Evolutionary conservation across 2,797 vertebrate species (phyloP), one percentile per base, ranked within the genome.

Genomic region (Catostomus latipinnis): DNA sequence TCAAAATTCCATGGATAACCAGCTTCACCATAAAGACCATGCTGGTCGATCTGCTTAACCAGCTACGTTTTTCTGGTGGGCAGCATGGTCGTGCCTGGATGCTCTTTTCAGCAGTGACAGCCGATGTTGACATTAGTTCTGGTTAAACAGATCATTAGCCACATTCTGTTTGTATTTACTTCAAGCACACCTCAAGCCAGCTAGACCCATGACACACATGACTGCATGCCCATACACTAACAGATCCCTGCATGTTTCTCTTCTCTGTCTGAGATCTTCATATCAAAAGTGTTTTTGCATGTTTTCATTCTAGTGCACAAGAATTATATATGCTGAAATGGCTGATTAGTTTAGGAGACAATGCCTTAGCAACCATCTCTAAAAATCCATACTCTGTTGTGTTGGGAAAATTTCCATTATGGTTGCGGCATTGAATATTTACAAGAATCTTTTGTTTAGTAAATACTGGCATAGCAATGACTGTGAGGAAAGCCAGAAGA

Each of bases 141-240:
- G 13, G 68, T 67, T 82, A 8, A 62, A 62, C n/a, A 11, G 22
- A 63, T 75, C 71, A 69, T 79, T 81, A 75, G 57, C 45, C 60
- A 2, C 62, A 58, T 80, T 80, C 67, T 75, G 66, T 80, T 83
- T 66, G 46, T 13, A 75, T 57, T 80, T 75, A 46, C 54, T 48
- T 56, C 18, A 68, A 77, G 75, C 4, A 6, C 57, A 75, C 48
- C 71, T 69, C 34, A 34, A 63, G 54, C 58, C 52, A 66, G 46
- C 8, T 45, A 52, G 53, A 58, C 45, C 70, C n/a, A 10, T 14
- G 50, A 63, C 76, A 69, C 18, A 53, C 49, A 56, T 46, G 34
- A 78, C 48, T 63, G 34, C 68, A 11, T 77, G 66, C 13, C 62
- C 62, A 65, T 65, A n/a, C 62, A 65, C 46, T 65, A 65, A 61